Base-by-base conservation (phyloP, 1,140 invertebrate genomes). In the Uloborus diversus region DNA sequence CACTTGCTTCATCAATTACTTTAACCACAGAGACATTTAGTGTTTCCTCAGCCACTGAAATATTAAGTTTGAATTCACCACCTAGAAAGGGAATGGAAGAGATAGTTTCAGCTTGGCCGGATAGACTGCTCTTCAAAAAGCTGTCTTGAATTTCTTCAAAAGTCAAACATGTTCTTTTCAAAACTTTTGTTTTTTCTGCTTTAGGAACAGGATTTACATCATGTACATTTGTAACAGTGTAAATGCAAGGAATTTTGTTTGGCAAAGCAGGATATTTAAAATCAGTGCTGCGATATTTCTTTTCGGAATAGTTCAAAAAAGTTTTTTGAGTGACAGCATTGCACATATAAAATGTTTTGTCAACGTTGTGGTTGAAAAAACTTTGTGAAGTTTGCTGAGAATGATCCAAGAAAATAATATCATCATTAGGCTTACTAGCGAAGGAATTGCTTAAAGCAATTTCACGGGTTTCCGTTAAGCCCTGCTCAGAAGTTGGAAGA, bases 341-440 rank as follows among this genome's bases (percentile, higher is more conserved):
- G 37, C 37, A 42, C 17, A 9, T 42, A 9, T 42, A 42, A 42
- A 9, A 42, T 9, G 17, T 17, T 13, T 13, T 2, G 17, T 13
- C 37, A 42, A 1, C 1, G 37, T 13, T 2, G 49, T 17, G 0
- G 23, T n/a, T n/a, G 49, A 20, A n/a, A 4, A 75, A 57, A 33
- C 47, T 78, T 66, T 78, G 73, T 27, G 73, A 78, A 28, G 73
- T 78, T 57, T 78, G 61, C 30, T 76, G 73, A 23, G 73, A 65
- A 35, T 78, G 73, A 33, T 65, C 61, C 27, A 61, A 25, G 28
- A 56, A 78, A 35, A 28, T 49, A 37, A 78, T n/a, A 42, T 56
- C 61, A 23, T 65, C 49, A 35, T 56, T n/a, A n/a, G n/a, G n/a
- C n/a, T n/a, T n/a, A n/a, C n/a, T n/a, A n/a, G n/a, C n/a, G n/a